Conservation (phyloP, 2,888 invertebrate genomes). For the Plebejus anna region DNA sequence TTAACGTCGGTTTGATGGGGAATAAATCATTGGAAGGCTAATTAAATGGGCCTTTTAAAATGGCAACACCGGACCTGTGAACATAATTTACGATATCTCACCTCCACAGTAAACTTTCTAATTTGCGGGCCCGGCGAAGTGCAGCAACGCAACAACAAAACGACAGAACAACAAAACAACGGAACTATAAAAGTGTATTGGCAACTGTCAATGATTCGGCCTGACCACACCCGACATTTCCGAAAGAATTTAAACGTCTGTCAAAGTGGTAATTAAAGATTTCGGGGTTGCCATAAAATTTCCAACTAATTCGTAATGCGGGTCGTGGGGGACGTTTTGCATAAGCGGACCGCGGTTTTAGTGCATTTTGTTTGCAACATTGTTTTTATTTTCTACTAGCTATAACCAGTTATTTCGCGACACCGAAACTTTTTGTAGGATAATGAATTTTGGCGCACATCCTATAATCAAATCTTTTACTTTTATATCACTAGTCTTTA, state of each 20-base stretch:
- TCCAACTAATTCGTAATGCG: conserved; percentile 53
- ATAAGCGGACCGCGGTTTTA: conserved; percentile 6
- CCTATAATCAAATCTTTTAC: not conserved
- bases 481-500: no score
- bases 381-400: not conserved
- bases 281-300: conserved; percentile 68
- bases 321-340: conserved; percentile 10
- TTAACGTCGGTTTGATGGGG: conserved; percentile 57
- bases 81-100: conserved; percentile 72
- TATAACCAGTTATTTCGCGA: not conserved
- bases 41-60: conserved; percentile 69
- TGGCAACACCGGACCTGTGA: conserved; percentile 55
- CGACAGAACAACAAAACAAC: conserved; percentile 64
- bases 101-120: conserved; percentile 73
- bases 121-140: conserved; percentile 63
- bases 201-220: conserved; percentile 64
- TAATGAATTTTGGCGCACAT: not conserved
- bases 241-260: conserved; percentile 68
- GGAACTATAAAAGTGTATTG: conserved; percentile 72
- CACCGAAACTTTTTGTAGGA: not conserved
- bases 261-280: conserved; percentile 77
- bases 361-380: not conserved
- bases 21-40: conserved; percentile 68
- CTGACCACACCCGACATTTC: conserved; percentile 67
- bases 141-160: conserved; percentile 65